Evolutionary conservation across 30 jellyfish, hydroid and myxozoan species (phyloP), one percentile per base, ranked within the genome.

Genomic region (Rhopilema esculentum): DNA sequence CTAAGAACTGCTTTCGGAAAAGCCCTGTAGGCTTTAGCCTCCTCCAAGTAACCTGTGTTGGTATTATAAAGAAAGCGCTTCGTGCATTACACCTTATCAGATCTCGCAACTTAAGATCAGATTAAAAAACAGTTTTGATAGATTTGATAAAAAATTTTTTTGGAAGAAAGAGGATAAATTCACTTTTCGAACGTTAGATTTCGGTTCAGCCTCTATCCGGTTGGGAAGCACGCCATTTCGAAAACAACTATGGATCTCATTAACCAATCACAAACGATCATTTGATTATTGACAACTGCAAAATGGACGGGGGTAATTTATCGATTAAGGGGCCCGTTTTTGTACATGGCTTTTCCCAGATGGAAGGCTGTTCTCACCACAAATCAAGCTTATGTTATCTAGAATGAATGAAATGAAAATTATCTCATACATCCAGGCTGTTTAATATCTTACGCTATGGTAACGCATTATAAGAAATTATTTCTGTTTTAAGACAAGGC

Each of bases 251-350:
- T 57, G 28, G 79, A 69, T 48, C 31, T 72, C 20, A 77, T 83
- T 69, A 83, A 70, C 92, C 92, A 83, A 83, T 83, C 92, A 83
- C 79, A 25, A 24, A 24, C 92, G 82, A 71, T 25, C 63, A 30
- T 32, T 63, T 25, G 76, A 76, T 53, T 72, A 76, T 25, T 49
- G 87, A 53, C 87, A 61, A 30, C 87, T 76, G 87, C 75, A 16
- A 19, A 12, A 8, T 16, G 16, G 57, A 63, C 87, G 76, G 87
- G 87, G 87, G 87, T 61, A 19, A 0, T 19, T 65, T 19, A 0
- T 18, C 4, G 8, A 1, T 0, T 16, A 65, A 21, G 31, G 31
- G 28, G 28, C 24, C 40, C 4, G 28, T 65, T 65, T 28, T 65
- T 65, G 24, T 8, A 21, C n/a, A 16, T 40, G 49, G 52, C 7